Base-by-base conservation (phyloP, 2,888 invertebrate genomes). In the Agrilus cyanescens region DNA sequence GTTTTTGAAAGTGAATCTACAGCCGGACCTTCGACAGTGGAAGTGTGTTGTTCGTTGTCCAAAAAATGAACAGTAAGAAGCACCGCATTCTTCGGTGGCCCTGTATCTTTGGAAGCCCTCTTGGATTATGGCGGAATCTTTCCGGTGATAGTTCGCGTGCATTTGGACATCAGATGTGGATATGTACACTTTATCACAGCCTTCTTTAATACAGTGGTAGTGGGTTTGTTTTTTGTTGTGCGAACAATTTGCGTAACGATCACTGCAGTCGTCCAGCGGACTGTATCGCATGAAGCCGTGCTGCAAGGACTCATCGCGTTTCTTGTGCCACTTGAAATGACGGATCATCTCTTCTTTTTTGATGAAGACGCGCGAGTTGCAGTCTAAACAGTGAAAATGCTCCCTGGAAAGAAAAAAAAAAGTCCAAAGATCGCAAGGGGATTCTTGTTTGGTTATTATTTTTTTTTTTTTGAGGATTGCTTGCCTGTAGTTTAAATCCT, bases 311-410 rank as follows among this genome's bases (percentile, higher is more conserved):
- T 97, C 96, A 60, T 95, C 95, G 2, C 96, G 79, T 69, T 97
- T 97, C 72, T 95, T 94, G 71, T 97, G 96, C 96, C 96, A 96
- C 73, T 97, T 97, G 62, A 94, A 91, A 67, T 97, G 96, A 33
- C 96, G 80, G 51, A 96, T 95, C 85, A 97, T 96, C 65, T 97
- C 96, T 66, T 97, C 97, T 63, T 96, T 95, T 69, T 96, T 95
- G 58, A 91, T 85, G 62, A 97, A 89, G n/a, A 95, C 90, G 57
- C 89, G 67, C 32, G 73, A 72, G 60, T 66, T 66, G 67, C 88
- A 89, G 68, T 83, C 83, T 47, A 83, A 64, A 60, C 91, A 93
- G 66, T 96, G 96, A 69, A 94, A 96, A 65, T 96, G 96, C 63
- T 96, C 96, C 55, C 93, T 71, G 57, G 65, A 58, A 57, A 39